phyloP scores from a whole-genome alignment of 1,140 invertebrate genomes.

The Leptestheria dahalacensis region DNA sequence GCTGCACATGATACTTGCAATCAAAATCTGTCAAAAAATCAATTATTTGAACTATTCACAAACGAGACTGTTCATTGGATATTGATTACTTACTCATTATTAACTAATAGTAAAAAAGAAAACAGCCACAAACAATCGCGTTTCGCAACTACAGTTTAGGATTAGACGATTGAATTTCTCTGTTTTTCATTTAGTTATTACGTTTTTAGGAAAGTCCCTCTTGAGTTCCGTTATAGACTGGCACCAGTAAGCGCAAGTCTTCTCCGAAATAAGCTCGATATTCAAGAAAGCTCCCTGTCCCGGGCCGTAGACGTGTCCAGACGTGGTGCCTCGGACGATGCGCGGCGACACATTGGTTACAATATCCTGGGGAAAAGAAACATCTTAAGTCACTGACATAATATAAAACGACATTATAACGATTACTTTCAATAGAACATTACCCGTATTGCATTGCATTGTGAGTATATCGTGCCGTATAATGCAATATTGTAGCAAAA shows the following conservation, averaged over 20 bases:
- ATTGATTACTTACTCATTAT: too few species aligned
- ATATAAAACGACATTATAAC: too few species aligned
- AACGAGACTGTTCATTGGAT: not conserved
- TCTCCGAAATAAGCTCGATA: conserved; percentile 97
- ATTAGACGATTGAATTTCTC: not conserved
- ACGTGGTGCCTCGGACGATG: conserved; percentile 84
- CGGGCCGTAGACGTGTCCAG: conserved; percentile 80
- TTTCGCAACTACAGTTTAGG: too few species aligned
- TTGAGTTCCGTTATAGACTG: conserved; percentile 77
- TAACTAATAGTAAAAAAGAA: too few species aligned
- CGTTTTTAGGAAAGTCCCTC: conserved; percentile 73
- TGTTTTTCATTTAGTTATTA: conserved; percentile 25
- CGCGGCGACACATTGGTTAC: conserved; percentile 94
- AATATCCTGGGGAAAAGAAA: conserved; percentile 46
- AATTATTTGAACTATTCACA: not conserved
- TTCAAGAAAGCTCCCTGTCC: conserved; percentile 91
- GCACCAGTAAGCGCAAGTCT: conserved; percentile 85
- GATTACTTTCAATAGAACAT: too few species aligned
- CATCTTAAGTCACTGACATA: not conserved
- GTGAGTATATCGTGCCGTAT: too few species aligned
- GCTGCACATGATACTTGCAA: conserved; percentile 93
- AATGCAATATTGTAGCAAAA: not conserved
- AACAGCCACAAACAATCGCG: too few species aligned
- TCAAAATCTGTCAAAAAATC: conserved; percentile 34
- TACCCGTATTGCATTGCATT: too few species aligned